phyloP scores from a whole-genome alignment of 2,797 vertebrate genomes.

The Lithobates pipiens region DNA sequence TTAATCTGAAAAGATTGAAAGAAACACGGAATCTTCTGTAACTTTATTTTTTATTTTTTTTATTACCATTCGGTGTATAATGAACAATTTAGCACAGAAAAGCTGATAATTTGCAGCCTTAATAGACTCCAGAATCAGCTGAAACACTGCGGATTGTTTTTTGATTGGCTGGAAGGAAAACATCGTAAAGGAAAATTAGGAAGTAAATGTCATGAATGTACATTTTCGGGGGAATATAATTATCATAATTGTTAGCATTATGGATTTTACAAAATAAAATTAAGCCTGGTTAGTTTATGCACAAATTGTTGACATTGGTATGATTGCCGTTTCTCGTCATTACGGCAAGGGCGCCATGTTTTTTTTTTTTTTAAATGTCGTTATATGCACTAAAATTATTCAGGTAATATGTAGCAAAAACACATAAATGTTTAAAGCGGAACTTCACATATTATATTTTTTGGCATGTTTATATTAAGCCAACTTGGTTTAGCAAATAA shows the following conservation, averaged over 20 bases:
- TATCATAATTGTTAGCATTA: constrained; percentile 15
- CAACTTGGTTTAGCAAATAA: too few relatives aligned
- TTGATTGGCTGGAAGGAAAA: constrained; percentile 7
- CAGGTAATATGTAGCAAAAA: not conserved
- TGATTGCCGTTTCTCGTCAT: not conserved
- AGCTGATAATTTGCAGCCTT: not conserved
- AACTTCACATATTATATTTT: too few relatives aligned
- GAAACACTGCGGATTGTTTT: constrained; percentile 11
- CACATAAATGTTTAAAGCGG: not conserved
- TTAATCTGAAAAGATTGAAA: too few relatives aligned
- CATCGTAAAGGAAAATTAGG: constrained; percentile 1
- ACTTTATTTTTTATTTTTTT: too few relatives aligned
- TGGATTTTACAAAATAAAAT: constrained; percentile 18
- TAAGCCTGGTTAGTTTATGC: not conserved
- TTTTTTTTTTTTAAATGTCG: not conserved
- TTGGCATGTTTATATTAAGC: too few relatives aligned
- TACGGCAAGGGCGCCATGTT: not conserved
- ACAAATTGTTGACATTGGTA: constrained; percentile 8
- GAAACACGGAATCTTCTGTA: too few relatives aligned
- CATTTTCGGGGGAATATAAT: not conserved
- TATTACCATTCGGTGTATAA: too few relatives aligned
- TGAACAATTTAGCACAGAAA: too few relatives aligned
- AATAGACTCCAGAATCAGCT: not conserved
- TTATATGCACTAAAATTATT: not conserved
- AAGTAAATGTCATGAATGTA: constrained; percentile 12